Conservation (phyloP, 2,888 invertebrate genomes). For the Coelinius sp. region DNA sequence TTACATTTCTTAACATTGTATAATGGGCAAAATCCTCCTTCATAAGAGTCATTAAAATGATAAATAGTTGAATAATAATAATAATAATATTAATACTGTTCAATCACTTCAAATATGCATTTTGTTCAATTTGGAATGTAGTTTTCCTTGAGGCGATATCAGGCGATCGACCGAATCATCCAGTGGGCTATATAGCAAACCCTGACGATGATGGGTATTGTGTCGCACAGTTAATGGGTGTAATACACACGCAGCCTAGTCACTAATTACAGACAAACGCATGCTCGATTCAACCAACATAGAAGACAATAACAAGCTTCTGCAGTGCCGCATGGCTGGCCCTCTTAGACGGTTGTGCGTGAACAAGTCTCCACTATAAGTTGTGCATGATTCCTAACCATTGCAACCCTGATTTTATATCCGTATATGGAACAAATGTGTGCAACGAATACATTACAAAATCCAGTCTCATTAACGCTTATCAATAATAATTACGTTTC, state of each 20-base stretch:
- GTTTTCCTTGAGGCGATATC: too few species aligned
- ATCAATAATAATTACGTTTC: constrained; percentile 67
- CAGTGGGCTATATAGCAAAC: background rate
- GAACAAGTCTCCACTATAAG: constrained; percentile 60
- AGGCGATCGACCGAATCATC: too few species aligned
- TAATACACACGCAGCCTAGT: constrained; percentile 14
- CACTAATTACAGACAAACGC: constrained; percentile 41
- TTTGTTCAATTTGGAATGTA: too few species aligned
- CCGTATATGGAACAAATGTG: constrained; percentile 17
- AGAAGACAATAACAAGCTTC: constrained; percentile 46
- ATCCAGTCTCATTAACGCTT: constrained; percentile 65
- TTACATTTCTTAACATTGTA: too few species aligned
- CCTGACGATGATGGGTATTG: constrained; percentile 13
- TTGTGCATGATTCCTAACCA: constrained; percentile 29
- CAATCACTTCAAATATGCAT: too few species aligned
- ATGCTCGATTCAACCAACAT: constrained; percentile 43
- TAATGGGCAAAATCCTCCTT: too few species aligned
- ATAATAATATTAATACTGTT: too few species aligned
- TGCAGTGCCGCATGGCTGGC: constrained; percentile 50
- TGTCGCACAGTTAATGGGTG: background rate
- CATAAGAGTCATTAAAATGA: too few species aligned
- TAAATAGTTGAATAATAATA: too few species aligned
- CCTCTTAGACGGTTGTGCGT: constrained; percentile 58
- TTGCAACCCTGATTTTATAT: constrained; percentile 36
- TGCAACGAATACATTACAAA: constrained; percentile 32